phyloP scores from a whole-genome alignment of 2,113 vertebrate species.

The Lepidothrix coronata region DNA sequence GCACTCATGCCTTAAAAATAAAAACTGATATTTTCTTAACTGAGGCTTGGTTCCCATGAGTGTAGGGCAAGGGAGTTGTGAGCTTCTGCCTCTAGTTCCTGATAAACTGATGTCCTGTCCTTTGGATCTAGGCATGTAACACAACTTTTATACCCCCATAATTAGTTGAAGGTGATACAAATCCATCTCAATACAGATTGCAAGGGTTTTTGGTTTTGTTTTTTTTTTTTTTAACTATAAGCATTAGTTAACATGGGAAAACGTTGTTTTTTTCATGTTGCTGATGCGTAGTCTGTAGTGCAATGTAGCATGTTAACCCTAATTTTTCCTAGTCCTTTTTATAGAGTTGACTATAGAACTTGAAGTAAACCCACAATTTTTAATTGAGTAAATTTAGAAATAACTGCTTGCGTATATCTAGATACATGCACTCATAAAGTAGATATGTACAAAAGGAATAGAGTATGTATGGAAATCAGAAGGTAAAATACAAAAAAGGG shows the following conservation, averaged over 20 bases:
- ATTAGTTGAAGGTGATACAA: neutral
- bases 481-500: neutral
- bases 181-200: neutral
- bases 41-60: neutral
- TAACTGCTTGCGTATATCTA: neutral
- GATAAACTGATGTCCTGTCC: neutral
- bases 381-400: neutral
- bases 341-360: neutral
- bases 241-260: neutral
- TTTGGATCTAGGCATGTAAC: neutral
- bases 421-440: neutral
- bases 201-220: neutral
- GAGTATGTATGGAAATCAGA: neutral
- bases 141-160: accelerated
- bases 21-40: neutral
- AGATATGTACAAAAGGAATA: neutral
- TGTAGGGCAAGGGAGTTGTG: accelerated
- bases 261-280: neutral
- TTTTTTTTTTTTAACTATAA: neutral
- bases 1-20: neutral
- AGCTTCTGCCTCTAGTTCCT: neutral
- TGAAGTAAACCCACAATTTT: neutral
- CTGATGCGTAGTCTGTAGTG: neutral
- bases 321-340: neutral
- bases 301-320: neutral